Evolutionary conservation across 1,140 invertebrate genomes (phyloP).

Genomic region (Hylaeus anthracinus): DNA sequence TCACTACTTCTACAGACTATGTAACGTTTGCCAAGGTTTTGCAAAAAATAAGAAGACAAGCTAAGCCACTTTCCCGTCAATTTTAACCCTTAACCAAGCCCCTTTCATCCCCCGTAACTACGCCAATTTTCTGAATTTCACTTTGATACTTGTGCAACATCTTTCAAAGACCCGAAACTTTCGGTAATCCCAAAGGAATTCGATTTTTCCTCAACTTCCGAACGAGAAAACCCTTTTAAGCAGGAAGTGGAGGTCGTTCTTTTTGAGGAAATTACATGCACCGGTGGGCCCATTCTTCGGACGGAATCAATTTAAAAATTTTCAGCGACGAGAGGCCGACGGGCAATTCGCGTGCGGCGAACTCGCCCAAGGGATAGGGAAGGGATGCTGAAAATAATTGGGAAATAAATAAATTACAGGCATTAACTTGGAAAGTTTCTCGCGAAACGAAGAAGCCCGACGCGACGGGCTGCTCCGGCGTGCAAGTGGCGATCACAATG

Average conservation of each 20-base stretch:
- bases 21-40: too few species aligned
- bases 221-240: too few species aligned
- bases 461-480: not conserved
- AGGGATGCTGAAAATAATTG: slow-evolving; percentile 59
- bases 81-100: too few species aligned
- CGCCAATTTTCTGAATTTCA: too few species aligned
- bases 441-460: slow-evolving; percentile 19
- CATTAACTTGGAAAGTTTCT: slow-evolving; percentile 66
- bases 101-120: too few species aligned
- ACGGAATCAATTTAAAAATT: slow-evolving; percentile 34
- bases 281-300: slow-evolving; percentile 16
- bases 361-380: not conserved
- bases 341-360: slow-evolving; percentile 4
- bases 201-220: too few species aligned
- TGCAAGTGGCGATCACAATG: slow-evolving; percentile 65
- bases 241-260: not conserved
- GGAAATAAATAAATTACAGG: slow-evolving; percentile 72
- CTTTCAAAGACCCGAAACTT: too few species aligned
- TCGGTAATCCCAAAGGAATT: too few species aligned
- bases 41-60: too few species aligned
- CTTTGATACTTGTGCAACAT: too few species aligned
- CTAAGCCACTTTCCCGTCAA: too few species aligned
- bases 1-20: too few species aligned
- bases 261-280: slow-evolving; percentile 21
- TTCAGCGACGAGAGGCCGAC: not conserved